Evolutionary conservation across 1,140 invertebrate genomes (phyloP).

Genomic region (Leguminivora glycinivorella): DNA sequence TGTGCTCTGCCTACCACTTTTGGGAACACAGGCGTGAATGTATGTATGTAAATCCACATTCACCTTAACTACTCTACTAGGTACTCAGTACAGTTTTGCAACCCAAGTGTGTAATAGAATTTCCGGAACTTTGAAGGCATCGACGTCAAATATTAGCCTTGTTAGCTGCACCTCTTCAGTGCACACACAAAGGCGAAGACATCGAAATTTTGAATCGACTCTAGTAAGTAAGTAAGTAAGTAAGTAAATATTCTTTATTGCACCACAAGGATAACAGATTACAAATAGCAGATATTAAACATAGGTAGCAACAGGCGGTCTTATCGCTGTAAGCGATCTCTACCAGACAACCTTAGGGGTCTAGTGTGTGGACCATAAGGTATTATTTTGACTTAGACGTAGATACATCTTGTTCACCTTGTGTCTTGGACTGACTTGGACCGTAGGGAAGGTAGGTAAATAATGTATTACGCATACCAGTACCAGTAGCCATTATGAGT

Average conservation of each 20-base stretch:
- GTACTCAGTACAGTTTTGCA: conserved; percentile 7
- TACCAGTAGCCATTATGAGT: too few relatives aligned
- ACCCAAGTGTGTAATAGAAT: conserved; percentile 6
- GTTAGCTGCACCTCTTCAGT: conserved; percentile 17
- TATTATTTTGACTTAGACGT: background rate
- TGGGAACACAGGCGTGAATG: too few relatives aligned
- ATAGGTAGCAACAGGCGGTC: too few relatives aligned
- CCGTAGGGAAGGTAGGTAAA: background rate
- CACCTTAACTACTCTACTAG: background rate
- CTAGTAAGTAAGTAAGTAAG: too few relatives aligned
- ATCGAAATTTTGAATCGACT: background rate
- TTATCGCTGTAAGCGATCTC: too few relatives aligned
- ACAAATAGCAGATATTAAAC: too few relatives aligned
- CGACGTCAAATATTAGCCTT: conserved; percentile 21
- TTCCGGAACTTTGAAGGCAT: conserved; percentile 23
- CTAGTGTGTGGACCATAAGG: background rate
- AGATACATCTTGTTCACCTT: background rate
- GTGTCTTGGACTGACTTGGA: too few relatives aligned
- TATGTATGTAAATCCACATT: background rate
- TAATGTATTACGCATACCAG: too few relatives aligned
- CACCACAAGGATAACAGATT: too few relatives aligned
- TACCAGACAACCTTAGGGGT: too few relatives aligned
- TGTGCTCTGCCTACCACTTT: too few relatives aligned
- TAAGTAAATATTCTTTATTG: too few relatives aligned
- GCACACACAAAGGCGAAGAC: background rate